Conservation (phyloP, 2,888 invertebrate genomes). For the Clepsis dumicolana region DNA sequence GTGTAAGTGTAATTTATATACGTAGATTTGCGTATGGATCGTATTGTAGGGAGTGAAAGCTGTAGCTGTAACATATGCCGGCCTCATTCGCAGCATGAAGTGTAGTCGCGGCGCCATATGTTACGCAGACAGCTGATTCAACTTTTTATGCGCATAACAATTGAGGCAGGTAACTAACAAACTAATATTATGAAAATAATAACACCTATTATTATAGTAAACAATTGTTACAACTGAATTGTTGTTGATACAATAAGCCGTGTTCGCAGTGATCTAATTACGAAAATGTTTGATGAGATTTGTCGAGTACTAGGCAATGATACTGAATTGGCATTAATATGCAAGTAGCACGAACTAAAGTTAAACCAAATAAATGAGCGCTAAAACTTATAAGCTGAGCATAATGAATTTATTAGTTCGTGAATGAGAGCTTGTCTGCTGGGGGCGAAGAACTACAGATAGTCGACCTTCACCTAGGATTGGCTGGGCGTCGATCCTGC, state of each 20-base stretch:
- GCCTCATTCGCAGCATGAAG: conserved; percentile 81
- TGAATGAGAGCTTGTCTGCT: conserved; percentile 60
- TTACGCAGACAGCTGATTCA: conserved; percentile 76
- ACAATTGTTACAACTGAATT: conserved; percentile 23
- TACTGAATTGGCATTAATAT: not conserved
- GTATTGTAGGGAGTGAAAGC: conserved; percentile 83
- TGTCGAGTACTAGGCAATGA: conserved; percentile 24
- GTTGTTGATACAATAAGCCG: conserved; percentile 10
- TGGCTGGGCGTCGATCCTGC: conserved; percentile 77
- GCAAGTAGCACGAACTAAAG: not conserved
- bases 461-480: conserved; percentile 81
- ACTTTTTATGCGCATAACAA: conserved; percentile 54
- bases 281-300: conserved; percentile 11
- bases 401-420: conserved; percentile 46
- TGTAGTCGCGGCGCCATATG: conserved; percentile 81
- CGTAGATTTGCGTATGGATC: conserved; percentile 64
- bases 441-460: conserved; percentile 72
- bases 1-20: conserved; percentile 43
- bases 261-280: conserved; percentile 16
- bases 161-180: conserved; percentile 44
- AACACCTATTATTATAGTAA: conserved; percentile 31
- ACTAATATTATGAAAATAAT: conserved; percentile 31
- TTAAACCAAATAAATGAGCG: conserved; percentile 26
- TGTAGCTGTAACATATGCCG: conserved; percentile 81
- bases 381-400: conserved; percentile 21